Conservation (phyloP, 2,888 invertebrate species). For the Latheticus oryzae region DNA sequence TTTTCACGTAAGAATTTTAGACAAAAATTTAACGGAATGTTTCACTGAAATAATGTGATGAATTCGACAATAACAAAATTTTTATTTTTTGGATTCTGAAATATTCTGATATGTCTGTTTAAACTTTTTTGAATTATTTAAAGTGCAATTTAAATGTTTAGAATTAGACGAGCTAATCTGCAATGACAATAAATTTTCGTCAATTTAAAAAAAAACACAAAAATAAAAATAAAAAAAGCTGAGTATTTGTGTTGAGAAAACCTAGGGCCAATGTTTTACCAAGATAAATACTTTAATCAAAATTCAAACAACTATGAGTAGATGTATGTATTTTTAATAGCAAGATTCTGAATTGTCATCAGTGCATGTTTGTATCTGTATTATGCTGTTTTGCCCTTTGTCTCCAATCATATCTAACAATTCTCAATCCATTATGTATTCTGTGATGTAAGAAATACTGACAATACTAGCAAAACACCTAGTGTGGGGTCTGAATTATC, state of each 20-base stretch:
- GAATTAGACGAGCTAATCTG: constrained; percentile 45
- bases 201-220: constrained; percentile 48
- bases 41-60: constrained; percentile 44
- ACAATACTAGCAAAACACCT: constrained; percentile 58
- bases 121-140: constrained; percentile 40
- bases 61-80: constrained; percentile 46
- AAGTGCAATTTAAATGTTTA: constrained; percentile 50
- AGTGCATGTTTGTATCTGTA: constrained; percentile 45
- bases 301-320: constrained; percentile 37
- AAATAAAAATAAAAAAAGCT: constrained; percentile 27
- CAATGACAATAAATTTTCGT: constrained; percentile 57
- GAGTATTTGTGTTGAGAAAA: constrained; percentile 58
- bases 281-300: constrained; percentile 54
- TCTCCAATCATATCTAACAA: constrained; percentile 37
- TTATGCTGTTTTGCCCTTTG: constrained; percentile 41
- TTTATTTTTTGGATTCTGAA: constrained; percentile 36
- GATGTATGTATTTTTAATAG: constrained; percentile 45
- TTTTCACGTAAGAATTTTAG: constrained; percentile 26
- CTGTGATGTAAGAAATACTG: constrained; percentile 60
- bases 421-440: constrained; percentile 47
- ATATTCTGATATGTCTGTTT: constrained; percentile 42
- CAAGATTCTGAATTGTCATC: constrained; percentile 35
- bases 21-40: constrained; percentile 17
- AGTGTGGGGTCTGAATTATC: constrained; percentile 54
- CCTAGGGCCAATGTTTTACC: constrained; percentile 61